A percentile compares a stretch with the other conserved stretches of the same genome.
Conservation (phyloP, 2,113 vertebrate genomes). For the Polypterus senegalus region DNA sequence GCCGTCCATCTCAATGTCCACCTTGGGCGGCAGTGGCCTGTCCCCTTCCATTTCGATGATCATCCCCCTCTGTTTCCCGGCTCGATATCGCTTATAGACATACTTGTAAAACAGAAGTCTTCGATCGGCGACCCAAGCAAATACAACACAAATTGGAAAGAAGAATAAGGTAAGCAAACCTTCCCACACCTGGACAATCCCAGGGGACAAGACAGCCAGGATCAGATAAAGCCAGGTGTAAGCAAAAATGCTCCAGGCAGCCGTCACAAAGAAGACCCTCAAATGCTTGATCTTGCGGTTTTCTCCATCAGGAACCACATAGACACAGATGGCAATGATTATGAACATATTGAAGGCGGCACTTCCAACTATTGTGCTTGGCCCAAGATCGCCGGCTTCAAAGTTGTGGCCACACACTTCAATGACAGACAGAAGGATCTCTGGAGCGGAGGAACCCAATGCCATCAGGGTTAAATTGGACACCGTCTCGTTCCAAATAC, state of each 20-base stretch:
- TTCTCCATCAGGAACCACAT: constrained; percentile 83
- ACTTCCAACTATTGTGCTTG: constrained; percentile 95
- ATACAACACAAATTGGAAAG: constrained; percentile 83
- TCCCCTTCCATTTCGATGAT: constrained; percentile 92
- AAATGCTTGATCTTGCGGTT: constrained; percentile 86
- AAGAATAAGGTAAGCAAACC: constrained; percentile 88
- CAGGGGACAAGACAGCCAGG: constrained; percentile 79
- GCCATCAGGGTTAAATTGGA: constrained; percentile 96
- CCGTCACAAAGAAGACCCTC: constrained; percentile 89
- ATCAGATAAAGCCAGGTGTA: constrained; percentile 96
- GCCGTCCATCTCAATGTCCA: constrained; percentile 79
- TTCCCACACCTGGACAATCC: constrained; percentile 90
- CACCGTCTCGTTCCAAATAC: constrained; percentile 93
- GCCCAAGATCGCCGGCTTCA: constrained; percentile 74
- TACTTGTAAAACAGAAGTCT: constrained; percentile 93
- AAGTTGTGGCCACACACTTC: constrained; percentile 94
- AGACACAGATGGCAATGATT: constrained; percentile 89
- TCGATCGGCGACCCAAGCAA: constrained; percentile 88
- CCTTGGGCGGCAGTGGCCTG: constrained; percentile 61
- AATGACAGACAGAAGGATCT: constrained; percentile 88
- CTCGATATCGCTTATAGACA: constrained; percentile 79
- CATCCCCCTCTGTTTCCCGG: constrained; percentile 76
- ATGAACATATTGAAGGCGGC: constrained; percentile 98
- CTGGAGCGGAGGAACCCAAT: constrained; percentile 84
- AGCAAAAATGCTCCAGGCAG: constrained; percentile 89